These are phyloP conservation scores for Onchidella celtica DNA, from an alignment of 2,888 invertebrate species.

Conservation along the genomic window DNA sequence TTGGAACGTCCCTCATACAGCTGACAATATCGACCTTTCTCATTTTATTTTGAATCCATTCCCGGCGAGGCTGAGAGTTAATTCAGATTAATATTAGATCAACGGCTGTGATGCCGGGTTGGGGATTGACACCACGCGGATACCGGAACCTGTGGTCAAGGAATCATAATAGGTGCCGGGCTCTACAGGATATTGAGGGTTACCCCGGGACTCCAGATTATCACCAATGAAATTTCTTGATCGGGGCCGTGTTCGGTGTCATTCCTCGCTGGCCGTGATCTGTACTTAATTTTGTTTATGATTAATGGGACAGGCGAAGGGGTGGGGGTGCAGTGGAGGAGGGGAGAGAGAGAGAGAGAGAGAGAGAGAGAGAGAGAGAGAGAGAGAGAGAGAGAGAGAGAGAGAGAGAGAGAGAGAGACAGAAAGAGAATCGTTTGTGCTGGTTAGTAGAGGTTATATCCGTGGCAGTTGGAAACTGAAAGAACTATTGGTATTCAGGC, in stretches of 20 bases:
- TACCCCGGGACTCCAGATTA: neutral
- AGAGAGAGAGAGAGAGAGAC: no score
- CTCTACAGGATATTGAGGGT: neutral
- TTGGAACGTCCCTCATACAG: neutral
- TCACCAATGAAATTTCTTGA: no score
- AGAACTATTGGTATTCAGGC: no score
- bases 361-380: conserved; percentile 20
- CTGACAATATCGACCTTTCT: neutral
- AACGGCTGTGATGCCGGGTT: neutral
- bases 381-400: neutral
- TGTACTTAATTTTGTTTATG: no score
- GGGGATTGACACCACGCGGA: neutral
- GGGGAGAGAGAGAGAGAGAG: conserved; percentile 24
- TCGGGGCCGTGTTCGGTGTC: no score
- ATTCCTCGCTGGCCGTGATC: no score
- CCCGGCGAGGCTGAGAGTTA: neutral
- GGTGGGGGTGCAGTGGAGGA: neutral
- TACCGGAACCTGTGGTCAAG: conserved; percentile 5
- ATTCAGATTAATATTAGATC: neutral
- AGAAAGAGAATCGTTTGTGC: no score
- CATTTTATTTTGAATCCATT: conserved; percentile 9
- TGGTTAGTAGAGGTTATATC: no score
- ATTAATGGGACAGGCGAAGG: no score
- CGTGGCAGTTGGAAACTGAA: no score
- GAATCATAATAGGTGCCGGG: neutral